Percentiles rank a stretch among this genome's conserved stretches.
phyloP scores from a whole-genome alignment of 2,888 invertebrate genomes.

The Mythimna ferrago region DNA sequence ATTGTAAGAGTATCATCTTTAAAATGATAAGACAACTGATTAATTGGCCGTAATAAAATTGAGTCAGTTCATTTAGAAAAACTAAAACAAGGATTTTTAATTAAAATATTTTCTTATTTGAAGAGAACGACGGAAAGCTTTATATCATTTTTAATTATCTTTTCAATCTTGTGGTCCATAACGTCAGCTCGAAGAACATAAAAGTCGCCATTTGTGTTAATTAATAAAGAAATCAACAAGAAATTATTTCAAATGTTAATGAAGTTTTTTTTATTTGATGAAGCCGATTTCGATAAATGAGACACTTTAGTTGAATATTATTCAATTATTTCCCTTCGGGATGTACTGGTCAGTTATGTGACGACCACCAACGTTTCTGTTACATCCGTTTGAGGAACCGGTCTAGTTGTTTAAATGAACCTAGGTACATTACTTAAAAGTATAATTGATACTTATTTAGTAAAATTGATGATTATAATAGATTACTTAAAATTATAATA shows the following conservation, averaged over 20 bases:
- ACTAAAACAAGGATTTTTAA: constrained; percentile 39
- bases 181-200: constrained; percentile 25
- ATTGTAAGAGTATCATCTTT: constrained; percentile 70
- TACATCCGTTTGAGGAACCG: constrained; percentile 16
- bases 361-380: background rate
- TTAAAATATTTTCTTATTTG: constrained; percentile 54
- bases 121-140: constrained; percentile 26
- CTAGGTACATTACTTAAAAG: background rate
- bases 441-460: too few species aligned
- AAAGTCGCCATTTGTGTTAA: constrained; percentile 46
- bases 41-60: constrained; percentile 66
- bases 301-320: constrained; percentile 23
- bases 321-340: constrained; percentile 2
- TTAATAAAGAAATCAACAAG: constrained; percentile 41
- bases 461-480: too few species aligned
- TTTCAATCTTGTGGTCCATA: constrained; percentile 30
- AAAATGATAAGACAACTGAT: constrained; percentile 63
- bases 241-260: constrained; percentile 28
- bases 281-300: constrained; percentile 18
- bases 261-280: constrained; percentile 28
- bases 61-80: constrained; percentile 42
- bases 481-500: too few species aligned
- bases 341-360: constrained; percentile 13
- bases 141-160: constrained; percentile 50
- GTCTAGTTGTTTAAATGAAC: background rate